phyloP scores from a whole-genome alignment of 2,113 vertebrate species.

The Caranx ignobilis region DNA sequence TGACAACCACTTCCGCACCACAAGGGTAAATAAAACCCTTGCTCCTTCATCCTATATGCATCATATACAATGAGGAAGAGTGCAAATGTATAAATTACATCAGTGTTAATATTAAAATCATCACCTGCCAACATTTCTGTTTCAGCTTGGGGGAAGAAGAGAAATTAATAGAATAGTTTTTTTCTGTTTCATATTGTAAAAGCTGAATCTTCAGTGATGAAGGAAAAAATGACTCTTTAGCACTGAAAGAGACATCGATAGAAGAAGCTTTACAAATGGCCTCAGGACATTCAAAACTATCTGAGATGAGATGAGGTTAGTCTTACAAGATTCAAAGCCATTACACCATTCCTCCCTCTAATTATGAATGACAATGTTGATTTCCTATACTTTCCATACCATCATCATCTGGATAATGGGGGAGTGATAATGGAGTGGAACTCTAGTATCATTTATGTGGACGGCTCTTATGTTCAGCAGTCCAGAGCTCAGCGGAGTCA shows the following conservation, averaged over 20 bases:
- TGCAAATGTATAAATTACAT: neutral
- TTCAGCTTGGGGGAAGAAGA: too few species aligned
- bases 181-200: neutral
- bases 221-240: neutral
- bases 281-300: neutral
- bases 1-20: constrained; percentile 85
- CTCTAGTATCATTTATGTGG: neutral
- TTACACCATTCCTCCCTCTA: neutral
- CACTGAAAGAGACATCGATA: too few species aligned
- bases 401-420: neutral
- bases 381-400: neutral
- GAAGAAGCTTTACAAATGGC: too few species aligned
- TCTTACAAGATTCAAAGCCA: too few species aligned
- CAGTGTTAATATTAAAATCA: neutral
- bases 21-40: constrained; percentile 83
- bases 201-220: neutral
- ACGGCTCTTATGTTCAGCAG: neutral
- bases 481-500: neutral
- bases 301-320: neutral
- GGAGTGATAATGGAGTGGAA: neutral
- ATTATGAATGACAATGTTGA: neutral
- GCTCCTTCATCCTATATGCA: neutral
- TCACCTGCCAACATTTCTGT: too few species aligned
- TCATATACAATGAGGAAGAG: neutral
- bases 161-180: too few species aligned